Conservation (phyloP, 2,888 invertebrate species). For the Sminthurides aquaticus region DNA sequence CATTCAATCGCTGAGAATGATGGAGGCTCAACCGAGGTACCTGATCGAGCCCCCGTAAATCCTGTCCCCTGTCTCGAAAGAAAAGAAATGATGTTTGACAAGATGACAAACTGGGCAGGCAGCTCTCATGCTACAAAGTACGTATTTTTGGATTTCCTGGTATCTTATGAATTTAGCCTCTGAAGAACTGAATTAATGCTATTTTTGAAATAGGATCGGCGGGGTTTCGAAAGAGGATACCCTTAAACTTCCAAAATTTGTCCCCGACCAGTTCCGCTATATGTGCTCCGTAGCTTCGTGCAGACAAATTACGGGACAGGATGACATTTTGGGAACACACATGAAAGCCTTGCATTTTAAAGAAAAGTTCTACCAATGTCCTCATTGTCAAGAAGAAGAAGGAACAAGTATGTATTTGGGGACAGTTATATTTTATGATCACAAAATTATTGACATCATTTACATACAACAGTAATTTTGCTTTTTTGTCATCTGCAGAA, state of each 20-base stretch:
- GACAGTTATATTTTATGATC: too few species aligned
- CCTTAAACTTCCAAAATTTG: constrained; percentile 48
- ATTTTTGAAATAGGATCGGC: constrained; percentile 26
- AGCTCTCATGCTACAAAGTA: constrained; percentile 51
- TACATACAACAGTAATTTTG: neutral
- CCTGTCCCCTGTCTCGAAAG: constrained; percentile 71
- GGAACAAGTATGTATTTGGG: constrained; percentile 33
- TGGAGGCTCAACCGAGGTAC: constrained; percentile 44
- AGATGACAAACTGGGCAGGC: constrained; percentile 75
- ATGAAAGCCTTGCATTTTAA: constrained; percentile 63
- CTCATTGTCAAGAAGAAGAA: constrained; percentile 58
- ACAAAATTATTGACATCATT: too few species aligned
- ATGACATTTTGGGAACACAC: constrained; percentile 63
- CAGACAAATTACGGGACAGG: constrained; percentile 63
- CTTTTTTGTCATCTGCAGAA: constrained; percentile 10
- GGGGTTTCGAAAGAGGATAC: constrained; percentile 36
- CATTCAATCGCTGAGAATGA: constrained; percentile 50
- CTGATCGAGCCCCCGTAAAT: constrained; percentile 66
- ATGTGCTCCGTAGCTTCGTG: constrained; percentile 66
- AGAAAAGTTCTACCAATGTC: constrained; percentile 57
- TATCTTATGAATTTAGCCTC: neutral
- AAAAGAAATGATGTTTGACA: constrained; percentile 73
- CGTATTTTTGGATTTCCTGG: neutral
- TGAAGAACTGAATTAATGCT: neutral
- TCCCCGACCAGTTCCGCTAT: constrained; percentile 56